These are phyloP conservation scores for Argya squamiceps DNA, from an alignment of 2,797 vertebrate genomes.

Conservation along the genomic window DNA sequence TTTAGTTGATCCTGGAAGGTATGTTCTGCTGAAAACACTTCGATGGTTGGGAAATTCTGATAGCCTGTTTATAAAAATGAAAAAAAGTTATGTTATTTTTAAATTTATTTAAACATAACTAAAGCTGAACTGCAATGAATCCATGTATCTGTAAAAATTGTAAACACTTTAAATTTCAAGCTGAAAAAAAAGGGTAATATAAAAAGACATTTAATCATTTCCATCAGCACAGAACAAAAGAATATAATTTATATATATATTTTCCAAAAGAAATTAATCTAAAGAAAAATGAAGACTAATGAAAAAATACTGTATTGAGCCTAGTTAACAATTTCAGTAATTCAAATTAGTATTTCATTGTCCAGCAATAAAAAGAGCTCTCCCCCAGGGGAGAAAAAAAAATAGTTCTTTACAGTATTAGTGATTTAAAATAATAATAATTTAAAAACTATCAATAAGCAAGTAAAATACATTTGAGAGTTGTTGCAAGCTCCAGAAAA, in stretches of 20 bases:
- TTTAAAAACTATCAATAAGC: background rate
- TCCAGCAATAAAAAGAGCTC: background rate
- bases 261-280: background rate
- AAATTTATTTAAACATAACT: background rate
- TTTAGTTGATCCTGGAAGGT: conserved; percentile 50
- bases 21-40: conserved; percentile 41
- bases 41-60: conserved; percentile 73
- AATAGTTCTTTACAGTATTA: background rate
- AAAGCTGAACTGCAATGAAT: background rate
- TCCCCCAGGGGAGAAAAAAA: background rate
- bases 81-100: background rate
- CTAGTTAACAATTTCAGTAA: background rate
- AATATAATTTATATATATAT: background rate
- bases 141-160: background rate
- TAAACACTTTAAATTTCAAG: background rate
- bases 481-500: background rate
- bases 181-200: background rate
- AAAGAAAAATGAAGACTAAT: background rate
- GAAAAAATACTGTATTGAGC: background rate
- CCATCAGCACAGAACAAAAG: background rate
- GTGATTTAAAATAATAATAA: background rate
- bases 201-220: background rate
- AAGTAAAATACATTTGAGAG: background rate
- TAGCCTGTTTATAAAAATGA: conserved; percentile 62
- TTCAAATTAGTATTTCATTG: background rate